phyloP scores from a whole-genome alignment of 2,797 vertebrate species.

The Coracias cyanogaster region DNA sequence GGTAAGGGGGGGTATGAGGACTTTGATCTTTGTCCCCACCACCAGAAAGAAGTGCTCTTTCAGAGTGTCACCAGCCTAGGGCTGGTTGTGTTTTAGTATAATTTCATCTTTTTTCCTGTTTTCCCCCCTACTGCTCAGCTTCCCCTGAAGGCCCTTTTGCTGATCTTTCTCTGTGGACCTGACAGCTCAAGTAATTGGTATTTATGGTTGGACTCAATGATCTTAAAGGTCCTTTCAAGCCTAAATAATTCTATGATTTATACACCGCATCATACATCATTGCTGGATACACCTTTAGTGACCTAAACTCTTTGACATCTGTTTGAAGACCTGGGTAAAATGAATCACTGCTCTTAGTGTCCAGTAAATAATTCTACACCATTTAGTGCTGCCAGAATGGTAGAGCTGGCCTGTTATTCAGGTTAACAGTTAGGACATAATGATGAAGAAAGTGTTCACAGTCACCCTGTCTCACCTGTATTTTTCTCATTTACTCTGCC shows the following conservation, averaged over 20 bases:
- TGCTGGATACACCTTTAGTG: neutral
- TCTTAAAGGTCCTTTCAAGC: neutral
- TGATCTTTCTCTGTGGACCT: neutral
- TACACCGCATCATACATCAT: neutral
- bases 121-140: neutral
- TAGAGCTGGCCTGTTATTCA: neutral
- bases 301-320: neutral
- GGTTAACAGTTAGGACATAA: neutral
- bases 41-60: neutral
- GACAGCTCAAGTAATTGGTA: neutral
- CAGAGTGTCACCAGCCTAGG: neutral
- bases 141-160: neutral
- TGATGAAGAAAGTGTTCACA: neutral
- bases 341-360: neutral
- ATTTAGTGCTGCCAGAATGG: neutral
- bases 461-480: neutral
- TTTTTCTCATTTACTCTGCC: neutral
- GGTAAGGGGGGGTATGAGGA: rapidly evolving
- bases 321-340: neutral
- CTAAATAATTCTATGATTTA: neutral
- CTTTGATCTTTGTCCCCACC: rapidly evolving
- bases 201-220: neutral
- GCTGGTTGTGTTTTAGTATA: neutral
- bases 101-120: neutral
- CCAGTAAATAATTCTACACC: neutral